phyloP scores from a whole-genome alignment of 2,797 vertebrate species.

The Phoebastria nigripes region DNA sequence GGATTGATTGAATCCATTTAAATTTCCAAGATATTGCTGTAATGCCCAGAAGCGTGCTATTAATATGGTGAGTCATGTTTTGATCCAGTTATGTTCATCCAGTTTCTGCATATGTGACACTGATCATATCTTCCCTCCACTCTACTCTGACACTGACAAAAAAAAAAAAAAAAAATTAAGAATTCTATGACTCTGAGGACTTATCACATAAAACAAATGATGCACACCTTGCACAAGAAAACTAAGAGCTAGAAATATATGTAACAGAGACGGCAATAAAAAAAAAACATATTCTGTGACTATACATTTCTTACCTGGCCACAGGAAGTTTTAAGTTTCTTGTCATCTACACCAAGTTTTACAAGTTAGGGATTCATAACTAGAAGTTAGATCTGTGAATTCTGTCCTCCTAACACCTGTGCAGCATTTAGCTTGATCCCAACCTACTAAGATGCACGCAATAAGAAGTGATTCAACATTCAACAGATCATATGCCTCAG shows the following conservation, averaged over 20 bases:
- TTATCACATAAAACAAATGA: background rate
- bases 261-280: background rate
- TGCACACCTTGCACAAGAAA: background rate
- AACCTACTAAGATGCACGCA: background rate
- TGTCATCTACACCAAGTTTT: background rate
- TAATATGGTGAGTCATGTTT: background rate
- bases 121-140: background rate
- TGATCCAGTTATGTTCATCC: background rate
- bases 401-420: background rate
- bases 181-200: background rate
- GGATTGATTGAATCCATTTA: background rate
- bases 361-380: background rate
- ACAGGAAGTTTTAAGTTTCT: background rate
- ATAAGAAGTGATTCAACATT: background rate
- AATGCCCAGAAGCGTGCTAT: background rate
- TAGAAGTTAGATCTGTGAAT: background rate
- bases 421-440: background rate
- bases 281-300: rapidly evolving
- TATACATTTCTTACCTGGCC: background rate
- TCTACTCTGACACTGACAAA: background rate
- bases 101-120: background rate
- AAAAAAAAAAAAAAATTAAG: background rate
- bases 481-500: background rate
- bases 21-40: background rate
- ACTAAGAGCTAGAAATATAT: background rate